Evolutionary conservation across 2,113 vertebrate species (phyloP).

Genomic region (Thalassarche chlororhynchos): DNA sequence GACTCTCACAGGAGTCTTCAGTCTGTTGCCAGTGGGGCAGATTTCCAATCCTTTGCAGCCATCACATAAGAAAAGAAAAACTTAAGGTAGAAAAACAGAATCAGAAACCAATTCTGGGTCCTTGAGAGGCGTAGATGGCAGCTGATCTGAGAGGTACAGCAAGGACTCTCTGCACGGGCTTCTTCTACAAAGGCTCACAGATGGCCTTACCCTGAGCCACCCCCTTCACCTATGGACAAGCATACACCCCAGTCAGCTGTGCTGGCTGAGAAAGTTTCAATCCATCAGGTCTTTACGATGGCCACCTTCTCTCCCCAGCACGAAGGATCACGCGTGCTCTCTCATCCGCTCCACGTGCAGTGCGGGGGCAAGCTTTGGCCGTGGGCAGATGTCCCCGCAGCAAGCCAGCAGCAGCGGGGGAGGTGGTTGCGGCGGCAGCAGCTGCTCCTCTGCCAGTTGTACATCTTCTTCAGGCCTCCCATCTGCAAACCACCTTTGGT

Average conservation of each 20-base stretch:
- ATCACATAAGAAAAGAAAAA: background rate
- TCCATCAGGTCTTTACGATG: background rate
- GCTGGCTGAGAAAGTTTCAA: background rate
- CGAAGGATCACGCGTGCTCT: rapidly evolving
- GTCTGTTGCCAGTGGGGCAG: background rate
- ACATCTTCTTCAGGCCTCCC: background rate
- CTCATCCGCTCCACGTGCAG: background rate
- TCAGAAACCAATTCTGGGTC: background rate
- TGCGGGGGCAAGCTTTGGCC: background rate
- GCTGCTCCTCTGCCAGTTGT: background rate
- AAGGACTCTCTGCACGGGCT: background rate
- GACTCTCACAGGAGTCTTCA: background rate
- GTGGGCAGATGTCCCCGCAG: rapidly evolving
- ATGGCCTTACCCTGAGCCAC: background rate
- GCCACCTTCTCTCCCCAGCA: background rate
- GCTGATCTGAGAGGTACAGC: background rate
- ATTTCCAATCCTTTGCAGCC: background rate
- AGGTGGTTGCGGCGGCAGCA: background rate
- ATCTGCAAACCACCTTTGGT: background rate
- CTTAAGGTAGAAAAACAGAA: background rate
- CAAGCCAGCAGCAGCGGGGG: background rate
- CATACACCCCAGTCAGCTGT: background rate
- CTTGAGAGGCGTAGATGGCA: background rate
- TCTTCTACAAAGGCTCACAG: conserved; percentile 1
- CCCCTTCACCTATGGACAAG: background rate